Conservation (phyloP, 2,888 invertebrate species). For the Scelioninae gen. 1 region DNA sequence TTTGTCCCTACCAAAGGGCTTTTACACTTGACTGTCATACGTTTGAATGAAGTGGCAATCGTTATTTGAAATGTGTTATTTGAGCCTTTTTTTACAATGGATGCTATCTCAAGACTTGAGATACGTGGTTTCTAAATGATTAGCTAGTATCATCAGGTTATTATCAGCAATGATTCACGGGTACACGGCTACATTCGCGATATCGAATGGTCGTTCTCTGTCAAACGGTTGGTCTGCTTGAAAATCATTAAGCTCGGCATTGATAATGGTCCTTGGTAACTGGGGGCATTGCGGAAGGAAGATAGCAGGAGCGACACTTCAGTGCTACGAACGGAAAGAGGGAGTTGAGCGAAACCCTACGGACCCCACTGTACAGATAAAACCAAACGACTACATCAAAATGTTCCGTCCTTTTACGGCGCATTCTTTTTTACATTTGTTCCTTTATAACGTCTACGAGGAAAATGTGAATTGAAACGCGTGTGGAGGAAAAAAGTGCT, state of each 20-base stretch:
- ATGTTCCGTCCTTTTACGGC: constrained; percentile 73
- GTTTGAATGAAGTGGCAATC: constrained; percentile 24
- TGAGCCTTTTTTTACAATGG: constrained; percentile 16
- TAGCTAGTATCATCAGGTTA: constrained; percentile 43
- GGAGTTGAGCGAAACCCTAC: constrained; percentile 69
- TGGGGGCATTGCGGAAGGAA: constrained; percentile 75
- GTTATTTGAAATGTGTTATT: constrained; percentile 36
- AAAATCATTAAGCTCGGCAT: constrained; percentile 77
- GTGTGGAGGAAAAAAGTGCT: constrained; percentile 62
- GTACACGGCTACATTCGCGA: constrained; percentile 19
- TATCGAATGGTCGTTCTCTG: constrained; percentile 53
- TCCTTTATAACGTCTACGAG: constrained; percentile 62
- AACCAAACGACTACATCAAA: constrained; percentile 76
- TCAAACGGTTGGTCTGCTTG: constrained; percentile 74
- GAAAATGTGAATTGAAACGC: constrained; percentile 64
- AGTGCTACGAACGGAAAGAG: constrained; percentile 72
- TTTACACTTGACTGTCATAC: constrained; percentile 20
- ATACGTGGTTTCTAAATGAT: constrained; percentile 44
- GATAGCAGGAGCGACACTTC: constrained; percentile 77
- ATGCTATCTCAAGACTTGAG: constrained; percentile 9
- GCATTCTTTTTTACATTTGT: constrained; percentile 71
- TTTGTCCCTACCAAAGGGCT: constrained; percentile 10
- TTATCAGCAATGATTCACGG: constrained; percentile 53
- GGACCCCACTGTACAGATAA: constrained; percentile 74
- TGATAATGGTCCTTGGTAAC: constrained; percentile 75